Conservation (phyloP, 2,113 vertebrate genomes). For the Pelmatolapia mariae region DNA sequence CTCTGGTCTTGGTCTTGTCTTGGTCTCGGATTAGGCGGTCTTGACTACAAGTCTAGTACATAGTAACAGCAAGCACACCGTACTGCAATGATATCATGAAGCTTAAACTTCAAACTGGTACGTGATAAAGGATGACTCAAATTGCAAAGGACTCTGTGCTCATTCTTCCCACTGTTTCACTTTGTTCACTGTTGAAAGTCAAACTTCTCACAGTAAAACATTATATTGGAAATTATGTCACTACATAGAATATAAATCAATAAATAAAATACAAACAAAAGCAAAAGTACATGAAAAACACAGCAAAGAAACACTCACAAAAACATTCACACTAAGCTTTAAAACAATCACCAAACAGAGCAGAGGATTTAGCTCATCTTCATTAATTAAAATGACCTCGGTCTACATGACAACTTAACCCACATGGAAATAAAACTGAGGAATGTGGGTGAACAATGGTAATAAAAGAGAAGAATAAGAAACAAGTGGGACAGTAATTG, state of each 20-base stretch:
- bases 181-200: rapidly evolving
- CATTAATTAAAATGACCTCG: rapidly evolving
- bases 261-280: not conserved
- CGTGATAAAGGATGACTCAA: not conserved
- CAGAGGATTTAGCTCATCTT: not conserved
- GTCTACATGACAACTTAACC: not conserved
- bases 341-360: not conserved
- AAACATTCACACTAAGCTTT: not conserved
- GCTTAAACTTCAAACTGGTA: not conserved
- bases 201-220: not conserved
- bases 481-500: rapidly evolving
- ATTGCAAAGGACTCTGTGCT: not conserved
- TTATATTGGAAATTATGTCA: not conserved
- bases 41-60: no score
- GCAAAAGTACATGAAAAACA: rapidly evolving
- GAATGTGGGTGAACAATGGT: rapidly evolving
- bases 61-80: not conserved
- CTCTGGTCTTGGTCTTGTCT: no score
- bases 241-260: not conserved
- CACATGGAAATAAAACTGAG: not conserved
- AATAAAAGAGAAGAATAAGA: not conserved
- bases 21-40: no score
- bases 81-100: not conserved
- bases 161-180: rapidly evolving
- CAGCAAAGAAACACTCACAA: rapidly evolving